These are phyloP conservation scores for Spilosoma lubricipeda DNA, from an alignment of 2,888 invertebrate species.

Conservation along the genomic window DNA sequence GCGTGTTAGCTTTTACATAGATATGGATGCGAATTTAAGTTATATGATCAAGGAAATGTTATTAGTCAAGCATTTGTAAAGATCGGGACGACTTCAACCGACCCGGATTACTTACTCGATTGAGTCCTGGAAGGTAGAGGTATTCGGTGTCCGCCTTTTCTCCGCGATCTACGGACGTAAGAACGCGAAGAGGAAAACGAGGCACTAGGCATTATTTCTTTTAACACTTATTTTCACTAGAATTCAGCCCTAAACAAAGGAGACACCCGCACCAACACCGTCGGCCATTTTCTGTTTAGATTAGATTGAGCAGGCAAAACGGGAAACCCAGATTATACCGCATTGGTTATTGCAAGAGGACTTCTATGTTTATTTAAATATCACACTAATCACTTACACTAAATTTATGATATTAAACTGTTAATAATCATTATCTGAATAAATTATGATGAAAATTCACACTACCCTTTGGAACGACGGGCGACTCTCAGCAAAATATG, in stretches of 20 bases:
- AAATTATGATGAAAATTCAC: conserved; percentile 74
- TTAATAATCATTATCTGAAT: conserved; percentile 78
- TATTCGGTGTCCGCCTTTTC: conserved; percentile 96
- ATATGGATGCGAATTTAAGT: conserved; percentile 47
- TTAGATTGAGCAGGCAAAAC: conserved; percentile 83
- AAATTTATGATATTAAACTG: conserved; percentile 73
- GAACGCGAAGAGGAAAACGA: conserved; percentile 97
- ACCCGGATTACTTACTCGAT: conserved; percentile 90
- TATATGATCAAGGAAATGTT: conserved; percentile 66
- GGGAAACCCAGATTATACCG: conserved; percentile 75
- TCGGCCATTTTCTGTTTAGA: conserved; percentile 94
- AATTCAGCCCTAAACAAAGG: conserved; percentile 92
- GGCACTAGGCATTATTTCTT: conserved; percentile 96
- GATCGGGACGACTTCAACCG: conserved; percentile 77
- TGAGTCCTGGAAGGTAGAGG: conserved; percentile 93
- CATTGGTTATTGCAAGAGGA: conserved; percentile 67
- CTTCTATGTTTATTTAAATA: conserved; percentile 62
- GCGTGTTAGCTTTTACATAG: conserved; percentile 32
- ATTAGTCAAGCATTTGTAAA: conserved; percentile 65
- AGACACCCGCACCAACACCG: conserved; percentile 92
- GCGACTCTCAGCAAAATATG: conserved; percentile 84
- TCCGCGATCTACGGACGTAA: conserved; percentile 95
- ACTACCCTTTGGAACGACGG: conserved; percentile 75
- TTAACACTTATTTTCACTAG: conserved; percentile 83
- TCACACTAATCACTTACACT: conserved; percentile 77